Evolutionary conservation across 1,140 invertebrate species (phyloP).

Genomic region (Drosophila paulistorum): DNA sequence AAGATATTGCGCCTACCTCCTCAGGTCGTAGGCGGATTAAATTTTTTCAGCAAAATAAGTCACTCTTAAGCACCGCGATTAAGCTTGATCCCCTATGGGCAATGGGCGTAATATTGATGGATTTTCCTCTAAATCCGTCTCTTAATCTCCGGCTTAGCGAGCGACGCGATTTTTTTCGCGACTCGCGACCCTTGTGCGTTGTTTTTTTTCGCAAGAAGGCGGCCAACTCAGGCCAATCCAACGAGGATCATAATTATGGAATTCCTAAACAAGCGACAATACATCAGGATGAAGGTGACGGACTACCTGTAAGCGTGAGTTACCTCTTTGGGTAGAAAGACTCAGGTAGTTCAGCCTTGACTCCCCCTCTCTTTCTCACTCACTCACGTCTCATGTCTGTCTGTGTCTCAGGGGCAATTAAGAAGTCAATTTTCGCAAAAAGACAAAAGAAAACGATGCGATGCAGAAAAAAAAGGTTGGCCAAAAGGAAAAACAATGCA

Average conservation of each 20-base stretch:
- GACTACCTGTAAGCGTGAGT: slow-evolving; percentile 72
- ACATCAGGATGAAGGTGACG: slow-evolving; percentile 17
- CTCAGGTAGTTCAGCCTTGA: slow-evolving; percentile 49
- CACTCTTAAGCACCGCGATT: slow-evolving; percentile 71
- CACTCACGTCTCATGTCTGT: not conserved
- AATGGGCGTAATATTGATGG: slow-evolving; percentile 78
- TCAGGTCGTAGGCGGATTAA: slow-evolving; percentile 59
- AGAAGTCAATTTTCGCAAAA: slow-evolving; percentile 77
- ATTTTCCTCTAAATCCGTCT: slow-evolving; percentile 76
- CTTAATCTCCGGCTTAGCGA: slow-evolving; percentile 77
- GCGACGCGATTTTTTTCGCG: slow-evolving; percentile 76
- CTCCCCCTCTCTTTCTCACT: not conserved
- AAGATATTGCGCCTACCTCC: slow-evolving; percentile 55
- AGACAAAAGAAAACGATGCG: slow-evolving; percentile 57
- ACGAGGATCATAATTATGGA: slow-evolving; percentile 79
- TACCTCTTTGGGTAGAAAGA: slow-evolving; percentile 49
- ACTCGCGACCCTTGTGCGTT: not conserved
- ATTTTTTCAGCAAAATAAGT: slow-evolving; percentile 74
- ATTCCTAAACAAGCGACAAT: slow-evolving; percentile 69
- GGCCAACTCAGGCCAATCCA: slow-evolving; percentile 32
- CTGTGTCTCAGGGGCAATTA: slow-evolving; percentile 55
- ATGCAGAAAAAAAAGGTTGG: not conserved
- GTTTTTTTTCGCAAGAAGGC: slow-evolving; percentile 69
- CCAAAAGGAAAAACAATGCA: slow-evolving; percentile 59
- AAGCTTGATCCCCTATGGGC: slow-evolving; percentile 68